Base-by-base conservation (phyloP, 2,113 vertebrate species). In the Percopsis transmontana region DNA sequence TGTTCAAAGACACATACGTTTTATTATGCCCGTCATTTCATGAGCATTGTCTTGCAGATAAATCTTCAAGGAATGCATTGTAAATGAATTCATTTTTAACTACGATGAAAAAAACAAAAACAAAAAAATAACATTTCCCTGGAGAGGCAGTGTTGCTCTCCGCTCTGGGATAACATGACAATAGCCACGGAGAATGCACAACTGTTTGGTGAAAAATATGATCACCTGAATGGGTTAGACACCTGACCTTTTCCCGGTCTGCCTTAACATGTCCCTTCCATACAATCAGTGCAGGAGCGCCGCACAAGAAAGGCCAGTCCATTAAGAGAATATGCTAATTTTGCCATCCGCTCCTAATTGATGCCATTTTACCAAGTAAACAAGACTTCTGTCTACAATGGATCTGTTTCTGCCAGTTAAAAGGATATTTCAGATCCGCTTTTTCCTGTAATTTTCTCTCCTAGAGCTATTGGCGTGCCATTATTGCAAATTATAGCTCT, bases 401-500 rank as follows among this genome's bases (percentile, higher is more conserved):
- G 84, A 91, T 84, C 87, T 91, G 92, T 91, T 90, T 91, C 87
- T 90, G 90, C 79, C 76, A 42, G 92, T 89, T 90, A 85, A 92
- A 91, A 92, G 90, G 90, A 84, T 86, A 90, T 88, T 86, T 85
- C 89, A 92, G 91, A 88, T 90, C 74, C 84, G 86, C 87, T 83
- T 93, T 91, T 92, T 82, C 74, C 86, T 85, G 91, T 92, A 92
- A 93, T 94, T 94, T 93, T 88, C 85, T 92, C 88, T 85, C 67
- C 60, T 72, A 91, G 90, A 91, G 84, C 92, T 93, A 92, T 89
- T 92, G 94, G 90, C 90, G 85, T 84, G 75, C 91, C 91, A 93
- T 96, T 97, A 97, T 94, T 95, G 94, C 92, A 94, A 95, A 97
- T 95, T 93, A 93, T 81, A 93, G 88, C 78, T 86, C 93, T 91